These are phyloP conservation scores for Danio tinwini DNA, from an alignment of 2,797 vertebrate species.

Conservation along the genomic window DNA sequence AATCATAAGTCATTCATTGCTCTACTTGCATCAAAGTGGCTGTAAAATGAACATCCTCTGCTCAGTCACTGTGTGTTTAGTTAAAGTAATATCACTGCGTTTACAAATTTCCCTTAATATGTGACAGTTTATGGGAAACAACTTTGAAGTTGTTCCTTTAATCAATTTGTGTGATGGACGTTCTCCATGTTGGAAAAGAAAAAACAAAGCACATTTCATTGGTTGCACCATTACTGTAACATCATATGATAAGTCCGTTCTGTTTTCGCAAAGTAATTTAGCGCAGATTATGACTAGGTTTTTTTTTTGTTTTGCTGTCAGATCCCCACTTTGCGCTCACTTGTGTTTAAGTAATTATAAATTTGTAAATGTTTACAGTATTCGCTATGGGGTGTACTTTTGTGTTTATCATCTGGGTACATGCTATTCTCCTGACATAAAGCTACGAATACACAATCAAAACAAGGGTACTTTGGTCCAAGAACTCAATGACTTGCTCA, in stretches of 20 bases:
- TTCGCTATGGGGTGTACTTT: slow-evolving; percentile 41
- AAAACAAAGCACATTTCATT: not conserved
- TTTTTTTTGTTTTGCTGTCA: slow-evolving; percentile 2
- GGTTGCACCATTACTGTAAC: slow-evolving; percentile 6
- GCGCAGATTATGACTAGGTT: slow-evolving; percentile 13
- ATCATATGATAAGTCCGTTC: not conserved
- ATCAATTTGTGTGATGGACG: slow-evolving; percentile 5
- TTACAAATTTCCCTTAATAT: slow-evolving; percentile 28
- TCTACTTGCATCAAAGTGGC: slow-evolving; percentile 3
- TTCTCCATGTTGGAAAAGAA: slow-evolving; percentile 6
- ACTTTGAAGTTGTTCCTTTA: not conserved
- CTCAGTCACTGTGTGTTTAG: slow-evolving; percentile 37
- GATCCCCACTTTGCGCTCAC: not conserved
- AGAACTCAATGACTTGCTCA: not conserved
- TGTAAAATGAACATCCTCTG: slow-evolving; percentile 32
- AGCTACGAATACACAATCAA: slow-evolving; percentile 16
- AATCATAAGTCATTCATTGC: slow-evolving; percentile 35
- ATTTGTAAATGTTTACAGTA: slow-evolving; percentile 58
- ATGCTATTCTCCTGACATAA: slow-evolving; percentile 30
- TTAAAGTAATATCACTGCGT: slow-evolving; percentile 48
- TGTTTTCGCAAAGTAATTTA: too few species aligned
- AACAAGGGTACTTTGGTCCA: not conserved
- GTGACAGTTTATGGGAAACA: slow-evolving; percentile 17
- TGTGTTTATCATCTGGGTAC: slow-evolving; percentile 52
- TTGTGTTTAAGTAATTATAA: slow-evolving; percentile 46